Percentiles rank a stretch among this genome's conserved stretches.
These are phyloP conservation scores for Brachionus rubens DNA, from an alignment of 1,140 invertebrate species.

Conservation along the genomic window DNA sequence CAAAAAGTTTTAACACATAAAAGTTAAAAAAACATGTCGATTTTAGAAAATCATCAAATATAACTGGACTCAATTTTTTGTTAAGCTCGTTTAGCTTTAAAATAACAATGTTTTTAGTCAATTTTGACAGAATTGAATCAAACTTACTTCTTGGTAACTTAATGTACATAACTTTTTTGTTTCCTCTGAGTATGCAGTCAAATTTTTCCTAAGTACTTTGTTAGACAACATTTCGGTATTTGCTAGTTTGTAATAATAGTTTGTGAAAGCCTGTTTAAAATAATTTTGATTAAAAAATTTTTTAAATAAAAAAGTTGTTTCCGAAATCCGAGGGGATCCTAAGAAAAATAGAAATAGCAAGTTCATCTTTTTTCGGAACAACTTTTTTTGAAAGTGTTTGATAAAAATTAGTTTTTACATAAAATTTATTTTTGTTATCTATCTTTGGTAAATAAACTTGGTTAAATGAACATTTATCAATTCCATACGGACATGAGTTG, in stretches of 20 bases:
- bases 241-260: conserved; percentile 32
- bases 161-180: neutral
- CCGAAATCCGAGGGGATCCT: too few relatives aligned
- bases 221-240: conserved; percentile 1
- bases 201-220: conserved; percentile 4
- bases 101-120: neutral
- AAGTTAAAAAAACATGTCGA: conserved; percentile 36
- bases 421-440: conserved; percentile 6
- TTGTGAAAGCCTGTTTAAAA: conserved; percentile 19
- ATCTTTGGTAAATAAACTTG: neutral
- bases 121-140: neutral
- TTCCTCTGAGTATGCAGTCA: neutral
- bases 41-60: conserved; percentile 12
- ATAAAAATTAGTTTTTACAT: neutral
- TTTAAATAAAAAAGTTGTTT: too few relatives aligned
- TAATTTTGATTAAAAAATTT: neutral
- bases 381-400: too few relatives aligned
- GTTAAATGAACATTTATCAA: conserved; percentile 15
- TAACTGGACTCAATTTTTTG: neutral
- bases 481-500: neutral
- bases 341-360: too few relatives aligned
- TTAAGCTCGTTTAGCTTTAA: neutral
- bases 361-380: too few relatives aligned
- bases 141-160: neutral
- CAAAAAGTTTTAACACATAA: conserved; percentile 5